phyloP scores from a whole-genome alignment of 1,140 invertebrate genomes.

The Solen grandis region DNA sequence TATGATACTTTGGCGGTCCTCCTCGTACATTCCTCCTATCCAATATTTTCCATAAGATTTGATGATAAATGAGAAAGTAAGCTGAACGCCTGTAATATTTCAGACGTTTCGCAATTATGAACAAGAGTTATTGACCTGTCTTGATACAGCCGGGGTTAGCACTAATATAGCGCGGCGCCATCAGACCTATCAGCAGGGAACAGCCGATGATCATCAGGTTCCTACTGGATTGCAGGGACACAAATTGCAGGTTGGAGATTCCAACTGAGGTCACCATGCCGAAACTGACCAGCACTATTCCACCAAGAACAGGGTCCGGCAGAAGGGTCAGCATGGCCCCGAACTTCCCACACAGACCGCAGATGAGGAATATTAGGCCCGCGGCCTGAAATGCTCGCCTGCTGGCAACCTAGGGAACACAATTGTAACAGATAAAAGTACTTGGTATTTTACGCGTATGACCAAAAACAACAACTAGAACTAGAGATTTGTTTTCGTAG shows the following conservation, averaged over 20 bases:
- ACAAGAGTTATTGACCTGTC: too few species aligned
- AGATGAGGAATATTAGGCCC: conserved; percentile 87
- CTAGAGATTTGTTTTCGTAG: too few species aligned
- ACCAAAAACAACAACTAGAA: too few species aligned
- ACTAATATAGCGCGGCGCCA: conserved; percentile 84
- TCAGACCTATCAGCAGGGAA: conserved; percentile 80
- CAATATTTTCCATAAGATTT: too few species aligned
- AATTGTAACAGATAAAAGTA: too few species aligned
- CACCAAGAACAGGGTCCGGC: conserved; percentile 91
- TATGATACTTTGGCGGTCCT: too few species aligned
- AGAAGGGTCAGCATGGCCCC: conserved; percentile 94
- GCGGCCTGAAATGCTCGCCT: conserved; percentile 85
- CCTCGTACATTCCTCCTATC: too few species aligned
- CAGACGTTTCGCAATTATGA: too few species aligned
- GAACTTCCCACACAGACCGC: conserved; percentile 87
- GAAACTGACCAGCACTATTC: conserved; percentile 73
- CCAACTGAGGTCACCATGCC: conserved; percentile 81
- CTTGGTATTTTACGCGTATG: too few species aligned
- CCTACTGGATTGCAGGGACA: conserved; percentile 78
- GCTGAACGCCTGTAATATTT: too few species aligned
- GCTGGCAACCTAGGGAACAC: conserved; percentile 72
- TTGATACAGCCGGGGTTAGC: conserved; percentile 85
- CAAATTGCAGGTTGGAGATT: conserved; percentile 72
- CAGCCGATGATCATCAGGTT: conserved; percentile 81
- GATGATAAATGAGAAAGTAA: too few species aligned